Base-by-base conservation (phyloP, 2,888 invertebrate species). In the Rutpela maculata region DNA sequence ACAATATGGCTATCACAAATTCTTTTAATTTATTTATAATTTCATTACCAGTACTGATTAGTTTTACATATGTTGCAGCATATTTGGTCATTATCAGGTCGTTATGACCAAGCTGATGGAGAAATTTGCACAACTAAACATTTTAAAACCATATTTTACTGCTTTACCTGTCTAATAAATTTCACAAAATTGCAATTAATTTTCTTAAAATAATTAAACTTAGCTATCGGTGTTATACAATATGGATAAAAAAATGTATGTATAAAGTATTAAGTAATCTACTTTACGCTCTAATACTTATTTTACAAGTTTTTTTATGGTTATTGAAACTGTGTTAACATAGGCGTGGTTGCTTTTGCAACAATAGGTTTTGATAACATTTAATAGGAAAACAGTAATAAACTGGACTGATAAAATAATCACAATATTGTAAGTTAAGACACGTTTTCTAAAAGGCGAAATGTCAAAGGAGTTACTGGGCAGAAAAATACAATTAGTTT, bases 271-370 rank as follows among this genome's bases (percentile, higher is more conserved):
- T 67, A 67, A 55, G 67, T 55, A 67, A 67, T 26, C 26, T 22
- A 15, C 22, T 67, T 55, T 67, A 67, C 67, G 67, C 67, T 67
- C 67, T 67, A 17, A 67, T 67, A 67, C 22, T 55, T 67, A 31
- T 55, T 26, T 1, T 67, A 67, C 26, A 67, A 55, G 67, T 67
- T 67, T 67, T n/a, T 43, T 67, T 55, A 67, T 67, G 50, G 26
- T 26, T 55, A 67, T 67, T n/a, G 55, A 55, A 26, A 55, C 26
- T 17, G 18, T 65, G 19, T 19, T 11, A 43, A 19, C 18, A 38
- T 65, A 31, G 65, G 65, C 65, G 43, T 65, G 38, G 65, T n/a
- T 43, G n/a, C n/a, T 31, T 65, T 65, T 65, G 19, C 18, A 18
- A 31, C 43, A 65, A 18, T 65, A 38, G 18, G 43, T 65, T 65